phyloP scores from a whole-genome alignment of 1,140 invertebrate genomes.

The Pemphigus obesinymphae region DNA sequence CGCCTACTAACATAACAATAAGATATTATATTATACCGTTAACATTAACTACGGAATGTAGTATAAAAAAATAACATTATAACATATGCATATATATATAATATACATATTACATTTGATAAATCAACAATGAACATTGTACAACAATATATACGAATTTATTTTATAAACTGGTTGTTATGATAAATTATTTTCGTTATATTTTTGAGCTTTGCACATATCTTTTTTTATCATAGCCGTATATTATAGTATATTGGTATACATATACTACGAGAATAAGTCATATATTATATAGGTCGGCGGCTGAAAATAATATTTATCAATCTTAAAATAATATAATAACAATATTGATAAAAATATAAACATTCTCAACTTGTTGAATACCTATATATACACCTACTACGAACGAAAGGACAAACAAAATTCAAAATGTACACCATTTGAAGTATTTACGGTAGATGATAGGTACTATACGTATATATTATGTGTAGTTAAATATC shows the following conservation, averaged over 20 bases:
- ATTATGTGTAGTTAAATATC: too few species aligned
- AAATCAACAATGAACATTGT: slow-evolving; percentile 7
- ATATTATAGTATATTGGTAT: neutral
- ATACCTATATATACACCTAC: neutral
- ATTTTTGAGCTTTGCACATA: slow-evolving; percentile 3
- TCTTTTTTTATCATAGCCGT: neutral
- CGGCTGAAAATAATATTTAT: neutral
- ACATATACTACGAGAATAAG: neutral
- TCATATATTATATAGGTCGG: neutral
- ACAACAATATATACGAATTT: neutral
- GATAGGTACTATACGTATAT: too few species aligned
- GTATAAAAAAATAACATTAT: slow-evolving; percentile 22
- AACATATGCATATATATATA: neutral
- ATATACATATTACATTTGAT: neutral
- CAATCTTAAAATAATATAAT: neutral
- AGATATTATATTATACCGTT: neutral
- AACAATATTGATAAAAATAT: neutral
- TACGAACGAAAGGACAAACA: neutral
- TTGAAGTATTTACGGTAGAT: neutral
- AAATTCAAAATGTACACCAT: neutral
- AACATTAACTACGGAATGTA: neutral
- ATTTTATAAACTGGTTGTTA: neutral
- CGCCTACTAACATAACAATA: neutral
- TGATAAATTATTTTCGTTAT: neutral
- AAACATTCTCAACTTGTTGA: neutral